Conservation (phyloP, 2,888 invertebrate genomes). For the Lasius fuliginosus region DNA sequence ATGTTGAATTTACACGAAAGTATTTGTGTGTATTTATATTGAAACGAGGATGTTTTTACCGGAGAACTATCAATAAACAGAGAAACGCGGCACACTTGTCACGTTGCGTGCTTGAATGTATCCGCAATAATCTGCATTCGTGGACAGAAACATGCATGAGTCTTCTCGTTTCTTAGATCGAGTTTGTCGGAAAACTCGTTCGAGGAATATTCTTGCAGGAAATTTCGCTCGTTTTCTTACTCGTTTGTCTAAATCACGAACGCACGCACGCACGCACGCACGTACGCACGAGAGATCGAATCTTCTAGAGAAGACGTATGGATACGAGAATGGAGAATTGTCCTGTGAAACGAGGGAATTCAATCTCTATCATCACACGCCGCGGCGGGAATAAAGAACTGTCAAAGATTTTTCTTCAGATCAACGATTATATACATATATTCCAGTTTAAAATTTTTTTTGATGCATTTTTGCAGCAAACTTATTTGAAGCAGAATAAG, state of each 20-base stretch:
- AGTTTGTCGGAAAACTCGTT: conserved; percentile 50
- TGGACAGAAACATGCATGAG: conserved; percentile 6
- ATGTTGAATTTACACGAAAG: background rate
- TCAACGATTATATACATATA: conserved; percentile 7
- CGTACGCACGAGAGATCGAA: conserved; percentile 39
- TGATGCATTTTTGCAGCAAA: background rate
- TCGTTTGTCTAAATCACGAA: conserved; percentile 42
- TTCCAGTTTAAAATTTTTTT: background rate
- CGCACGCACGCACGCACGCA: background rate
- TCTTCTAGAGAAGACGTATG: conserved; percentile 6
- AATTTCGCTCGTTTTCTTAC: conserved; percentile 36
- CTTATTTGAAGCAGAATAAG: conserved; percentile 4
- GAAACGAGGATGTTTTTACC: background rate
- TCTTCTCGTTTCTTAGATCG: conserved; percentile 30
- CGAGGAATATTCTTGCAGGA: conserved; percentile 15
- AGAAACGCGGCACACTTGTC: conserved; percentile 18
- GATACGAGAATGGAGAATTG: background rate
- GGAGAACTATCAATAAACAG: conserved; percentile 18
- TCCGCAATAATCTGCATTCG: conserved; percentile 40
- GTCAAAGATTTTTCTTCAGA: conserved; percentile 19
- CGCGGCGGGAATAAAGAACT: conserved; percentile 27
- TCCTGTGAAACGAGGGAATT: background rate
- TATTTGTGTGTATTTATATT: background rate
- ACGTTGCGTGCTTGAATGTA: conserved; percentile 28
- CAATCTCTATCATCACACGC: conserved; percentile 44